Conservation (phyloP, 1,140 invertebrate species). For the Ptiloglossa arizonensis region DNA sequence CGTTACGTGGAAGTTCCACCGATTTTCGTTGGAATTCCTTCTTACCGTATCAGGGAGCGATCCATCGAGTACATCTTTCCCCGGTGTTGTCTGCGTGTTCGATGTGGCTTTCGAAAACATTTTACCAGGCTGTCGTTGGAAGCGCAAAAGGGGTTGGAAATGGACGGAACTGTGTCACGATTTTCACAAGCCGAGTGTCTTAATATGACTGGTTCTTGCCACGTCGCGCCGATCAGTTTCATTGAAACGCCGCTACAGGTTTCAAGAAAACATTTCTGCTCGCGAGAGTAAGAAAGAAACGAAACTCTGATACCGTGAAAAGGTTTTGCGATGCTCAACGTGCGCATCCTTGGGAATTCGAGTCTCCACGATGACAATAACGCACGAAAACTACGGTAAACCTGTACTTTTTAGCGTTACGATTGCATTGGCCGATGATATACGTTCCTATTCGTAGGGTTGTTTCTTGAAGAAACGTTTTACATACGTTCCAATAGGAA, state of each 20-base stretch:
- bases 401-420: too few relatives aligned
- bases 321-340: too few relatives aligned
- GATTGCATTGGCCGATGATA: too few relatives aligned
- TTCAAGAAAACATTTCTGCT: neutral
- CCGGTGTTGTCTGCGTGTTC: neutral
- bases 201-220: conserved; percentile 39
- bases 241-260: conserved; percentile 16
- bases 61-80: neutral
- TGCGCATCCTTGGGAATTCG: too few relatives aligned
- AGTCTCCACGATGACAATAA: too few relatives aligned
- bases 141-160: neutral
- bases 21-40: neutral
- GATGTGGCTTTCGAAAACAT: conserved; percentile 37
- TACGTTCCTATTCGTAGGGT: too few relatives aligned
- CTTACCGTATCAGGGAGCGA: conserved; percentile 47
- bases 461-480: too few relatives aligned
- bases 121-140: neutral
- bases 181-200: conserved; percentile 26
- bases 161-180: conserved; percentile 1
- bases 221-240: conserved; percentile 28
- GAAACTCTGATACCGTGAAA: neutral
- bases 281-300: too few relatives aligned
- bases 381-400: too few relatives aligned
- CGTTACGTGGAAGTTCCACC: neutral
- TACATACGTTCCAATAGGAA: too few relatives aligned